These are phyloP conservation scores for Tetragonula clypearis DNA, from an alignment of 1,140 invertebrate genomes.

Conservation along the genomic window DNA sequence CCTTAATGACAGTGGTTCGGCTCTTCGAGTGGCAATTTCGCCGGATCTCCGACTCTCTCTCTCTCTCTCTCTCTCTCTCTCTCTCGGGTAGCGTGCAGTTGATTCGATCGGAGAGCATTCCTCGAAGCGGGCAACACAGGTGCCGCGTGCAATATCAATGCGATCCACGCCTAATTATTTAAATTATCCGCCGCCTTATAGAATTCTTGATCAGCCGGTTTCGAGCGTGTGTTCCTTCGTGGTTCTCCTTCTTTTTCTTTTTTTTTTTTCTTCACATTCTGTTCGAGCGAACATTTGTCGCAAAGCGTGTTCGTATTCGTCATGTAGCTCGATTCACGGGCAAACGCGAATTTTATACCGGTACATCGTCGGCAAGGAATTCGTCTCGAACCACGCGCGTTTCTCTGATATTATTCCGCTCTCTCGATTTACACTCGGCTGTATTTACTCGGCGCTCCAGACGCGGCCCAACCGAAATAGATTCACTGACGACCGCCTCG, in stretches of 20 bases:
- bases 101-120: constrained; percentile 22
- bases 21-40: constrained; percentile 5
- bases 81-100: not conserved
- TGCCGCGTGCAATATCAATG: constrained; percentile 48
- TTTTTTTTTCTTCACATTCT: not conserved
- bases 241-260: not conserved
- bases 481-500: not conserved
- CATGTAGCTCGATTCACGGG: no score
- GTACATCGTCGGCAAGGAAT: not conserved
- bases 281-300: not conserved
- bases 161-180: constrained; percentile 47
- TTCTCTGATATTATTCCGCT: constrained; percentile 30
- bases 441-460: constrained; percentile 30
- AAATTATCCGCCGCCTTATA: constrained; percentile 33
- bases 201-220: constrained; percentile 34
- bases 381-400: not conserved
- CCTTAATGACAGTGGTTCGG: constrained; percentile 18
- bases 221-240: not conserved
- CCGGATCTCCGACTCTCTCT: not conserved
- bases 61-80: no score
- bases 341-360: no score
- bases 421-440: constrained; percentile 22
- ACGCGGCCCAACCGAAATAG: constrained; percentile 49
- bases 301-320: no score
- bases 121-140: constrained; percentile 9